Percentiles rank a stretch among this genome's conserved stretches.
phyloP scores from a whole-genome alignment of 2,797 vertebrate genomes.

The Erithacus rubecula region DNA sequence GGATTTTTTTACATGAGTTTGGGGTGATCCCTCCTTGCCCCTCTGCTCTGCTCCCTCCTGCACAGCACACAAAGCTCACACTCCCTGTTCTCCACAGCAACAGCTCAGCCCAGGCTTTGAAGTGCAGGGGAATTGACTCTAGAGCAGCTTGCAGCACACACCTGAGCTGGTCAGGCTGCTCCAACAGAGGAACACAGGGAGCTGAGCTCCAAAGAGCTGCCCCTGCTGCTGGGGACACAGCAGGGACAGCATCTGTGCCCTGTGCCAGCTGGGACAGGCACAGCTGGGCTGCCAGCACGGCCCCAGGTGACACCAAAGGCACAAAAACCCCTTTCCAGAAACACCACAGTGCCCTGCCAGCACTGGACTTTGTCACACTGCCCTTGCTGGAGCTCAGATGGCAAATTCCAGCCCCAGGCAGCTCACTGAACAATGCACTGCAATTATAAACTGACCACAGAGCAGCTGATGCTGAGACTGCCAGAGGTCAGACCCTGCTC shows the following conservation, averaged over 20 bases:
- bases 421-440: background rate
- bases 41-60: background rate
- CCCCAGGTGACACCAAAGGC: background rate
- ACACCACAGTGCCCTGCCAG: background rate
- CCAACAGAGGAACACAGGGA: background rate
- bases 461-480: background rate
- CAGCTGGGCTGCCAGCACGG: rapidly evolving
- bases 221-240: background rate
- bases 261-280: background rate
- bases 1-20: background rate
- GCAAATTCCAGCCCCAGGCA: background rate
- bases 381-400: background rate
- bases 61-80: rapidly evolving
- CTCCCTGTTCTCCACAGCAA: background rate
- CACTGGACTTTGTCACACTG: background rate
- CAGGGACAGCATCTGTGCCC: background rate
- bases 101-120: background rate
- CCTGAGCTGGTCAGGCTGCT: rapidly evolving
- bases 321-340: background rate
- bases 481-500: background rate
- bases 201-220: background rate
- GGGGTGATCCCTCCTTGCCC: background rate
- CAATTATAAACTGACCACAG: background rate
- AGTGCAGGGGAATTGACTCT: background rate
- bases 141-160: background rate